Conservation (phyloP, 2,797 vertebrate species). For the Menidia menidia region DNA sequence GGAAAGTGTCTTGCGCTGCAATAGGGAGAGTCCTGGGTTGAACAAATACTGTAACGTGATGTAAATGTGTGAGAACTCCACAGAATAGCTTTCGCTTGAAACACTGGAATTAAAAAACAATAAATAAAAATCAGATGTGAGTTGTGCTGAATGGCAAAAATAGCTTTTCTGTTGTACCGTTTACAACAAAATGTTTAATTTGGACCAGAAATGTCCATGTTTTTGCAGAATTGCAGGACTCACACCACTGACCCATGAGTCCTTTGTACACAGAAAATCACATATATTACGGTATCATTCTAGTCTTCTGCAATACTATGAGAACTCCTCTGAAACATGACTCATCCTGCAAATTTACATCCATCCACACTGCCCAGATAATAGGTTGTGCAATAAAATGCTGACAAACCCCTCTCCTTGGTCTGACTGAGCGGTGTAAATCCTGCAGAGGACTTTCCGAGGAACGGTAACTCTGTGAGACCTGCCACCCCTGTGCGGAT, state of each 20-base stretch:
- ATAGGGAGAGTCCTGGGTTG: not conserved
- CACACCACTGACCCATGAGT: not conserved
- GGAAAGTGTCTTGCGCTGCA: not conserved
- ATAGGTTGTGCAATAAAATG: conserved; percentile 1
- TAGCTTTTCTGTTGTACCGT: not conserved
- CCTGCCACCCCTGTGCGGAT: conserved; percentile 48
- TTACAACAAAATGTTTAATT: too few species aligned
- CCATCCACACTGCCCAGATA: conserved; percentile 17
- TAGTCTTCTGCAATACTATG: conserved; percentile 36
- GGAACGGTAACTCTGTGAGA: conserved; percentile 59
- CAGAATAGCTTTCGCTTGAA: not conserved
- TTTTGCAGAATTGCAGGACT: not conserved
- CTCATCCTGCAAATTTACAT: conserved; percentile 46
- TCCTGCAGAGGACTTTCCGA: conserved; percentile 59
- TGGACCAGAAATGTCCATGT: too few species aligned
- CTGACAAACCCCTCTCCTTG: not conserved
- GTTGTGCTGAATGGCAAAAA: not conserved
- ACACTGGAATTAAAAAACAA: not conserved
- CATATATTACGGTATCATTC: conserved; percentile 26
- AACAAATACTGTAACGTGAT: not conserved
- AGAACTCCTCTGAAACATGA: conserved; percentile 41
- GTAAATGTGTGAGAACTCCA: not conserved
- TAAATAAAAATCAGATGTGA: not conserved
- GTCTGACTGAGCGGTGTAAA: conserved; percentile 49
- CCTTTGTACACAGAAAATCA: not conserved